phyloP scores from a whole-genome alignment of 2,113 vertebrate genomes.

The Bagarius yarrelli region DNA sequence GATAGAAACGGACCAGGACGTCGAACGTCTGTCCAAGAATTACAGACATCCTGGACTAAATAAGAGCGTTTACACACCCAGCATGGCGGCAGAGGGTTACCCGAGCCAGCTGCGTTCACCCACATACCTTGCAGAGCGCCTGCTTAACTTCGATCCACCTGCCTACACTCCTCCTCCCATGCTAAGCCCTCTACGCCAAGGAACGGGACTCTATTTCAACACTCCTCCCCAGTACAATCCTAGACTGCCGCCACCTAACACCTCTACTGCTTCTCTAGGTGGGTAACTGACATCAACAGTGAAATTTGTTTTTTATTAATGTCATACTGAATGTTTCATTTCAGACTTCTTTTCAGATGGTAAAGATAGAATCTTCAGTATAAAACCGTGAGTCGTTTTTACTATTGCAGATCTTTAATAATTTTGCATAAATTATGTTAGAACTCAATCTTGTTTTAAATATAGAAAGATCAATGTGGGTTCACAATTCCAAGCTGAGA shows the following conservation, averaged over 20 bases:
- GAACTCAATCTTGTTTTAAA: too few species aligned
- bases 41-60: constrained; percentile 11
- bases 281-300: constrained; percentile 27
- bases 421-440: too few species aligned
- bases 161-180: constrained; percentile 74
- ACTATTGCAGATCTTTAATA: neutral
- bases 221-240: constrained; percentile 52
- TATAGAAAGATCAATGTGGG: constrained; percentile 76
- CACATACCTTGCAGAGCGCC: constrained; percentile 61
- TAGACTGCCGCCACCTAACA: constrained; percentile 33
- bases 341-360: constrained; percentile 43
- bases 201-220: constrained; percentile 73
- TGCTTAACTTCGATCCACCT: constrained; percentile 64
- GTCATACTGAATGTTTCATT: neutral
- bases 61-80: constrained; percentile 19
- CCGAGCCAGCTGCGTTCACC: constrained; percentile 71
- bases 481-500: constrained; percentile 73
- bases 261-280: constrained; percentile 57
- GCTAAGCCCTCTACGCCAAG: constrained; percentile 73
- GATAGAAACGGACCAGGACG: constrained; percentile 10
- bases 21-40: constrained; percentile 24
- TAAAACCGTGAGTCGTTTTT: constrained; percentile 69
- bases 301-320: neutral
- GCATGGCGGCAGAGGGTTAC: constrained; percentile 33
- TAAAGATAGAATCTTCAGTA: constrained; percentile 58